These are phyloP conservation scores for Crenuchus spilurus DNA, from an alignment of 2,797 vertebrate species.

Conservation along the genomic window DNA sequence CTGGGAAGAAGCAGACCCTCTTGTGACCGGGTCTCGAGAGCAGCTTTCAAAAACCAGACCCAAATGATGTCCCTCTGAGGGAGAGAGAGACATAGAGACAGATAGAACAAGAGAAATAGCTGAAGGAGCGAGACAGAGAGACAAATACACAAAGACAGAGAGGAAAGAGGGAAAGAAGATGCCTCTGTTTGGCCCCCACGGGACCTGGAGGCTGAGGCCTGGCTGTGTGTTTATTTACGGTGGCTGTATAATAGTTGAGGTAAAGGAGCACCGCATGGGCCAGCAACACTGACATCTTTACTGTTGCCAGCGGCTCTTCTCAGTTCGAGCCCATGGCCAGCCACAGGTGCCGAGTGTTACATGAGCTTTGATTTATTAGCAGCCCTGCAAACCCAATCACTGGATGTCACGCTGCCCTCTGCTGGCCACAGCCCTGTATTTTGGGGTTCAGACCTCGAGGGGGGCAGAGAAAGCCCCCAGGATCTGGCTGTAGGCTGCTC, in stretches of 20 bases:
- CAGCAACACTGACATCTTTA: constrained; percentile 73
- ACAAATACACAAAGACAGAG: constrained; percentile 6
- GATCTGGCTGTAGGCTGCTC: not conserved
- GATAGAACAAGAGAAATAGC: not conserved
- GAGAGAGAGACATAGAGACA: not conserved
- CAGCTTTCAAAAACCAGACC: constrained; percentile 8
- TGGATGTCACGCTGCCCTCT: constrained; percentile 50
- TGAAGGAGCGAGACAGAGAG: not conserved
- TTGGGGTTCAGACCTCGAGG: not conserved
- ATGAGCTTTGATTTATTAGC: constrained; percentile 71
- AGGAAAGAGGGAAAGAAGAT: not conserved
- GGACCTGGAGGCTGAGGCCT: constrained; percentile 22
- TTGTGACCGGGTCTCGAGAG: constrained; percentile 7
- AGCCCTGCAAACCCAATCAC: constrained; percentile 28
- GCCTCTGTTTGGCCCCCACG: constrained; percentile 23
- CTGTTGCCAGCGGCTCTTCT: constrained; percentile 57
- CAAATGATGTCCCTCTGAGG: constrained; percentile 16
- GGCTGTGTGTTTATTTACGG: constrained; percentile 74
- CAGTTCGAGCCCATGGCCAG: constrained; percentile 55
- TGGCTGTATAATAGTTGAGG: constrained; percentile 55
- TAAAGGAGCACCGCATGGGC: constrained; percentile 56
- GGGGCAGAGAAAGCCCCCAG: not conserved
- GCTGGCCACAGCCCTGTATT: constrained; percentile 29
- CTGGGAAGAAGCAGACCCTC: constrained; percentile 6
- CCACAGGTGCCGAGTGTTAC: constrained; percentile 78